A percentile compares a stretch with the other conserved stretches of the same genome.
Conservation (phyloP, 37 sponge, comb jelly and placozoan species). For the Geodia barretti region DNA sequence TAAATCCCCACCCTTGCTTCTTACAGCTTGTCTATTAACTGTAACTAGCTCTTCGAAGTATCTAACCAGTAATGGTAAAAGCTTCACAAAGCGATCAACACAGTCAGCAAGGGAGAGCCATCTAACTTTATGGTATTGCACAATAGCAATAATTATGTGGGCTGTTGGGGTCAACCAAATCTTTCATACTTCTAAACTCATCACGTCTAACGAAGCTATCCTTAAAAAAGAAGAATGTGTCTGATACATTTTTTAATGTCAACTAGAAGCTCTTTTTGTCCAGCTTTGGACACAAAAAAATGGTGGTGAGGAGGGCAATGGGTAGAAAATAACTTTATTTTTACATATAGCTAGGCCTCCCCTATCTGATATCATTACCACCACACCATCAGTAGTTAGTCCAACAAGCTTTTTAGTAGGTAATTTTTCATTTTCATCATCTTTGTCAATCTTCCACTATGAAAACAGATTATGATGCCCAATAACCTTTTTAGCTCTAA, state of each 20-base stretch:
- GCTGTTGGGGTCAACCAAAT: constrained; percentile 6
- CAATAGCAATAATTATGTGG: not conserved
- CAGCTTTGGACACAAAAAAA: constrained; percentile 12
- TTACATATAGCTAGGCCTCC: too few species aligned
- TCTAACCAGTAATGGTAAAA: constrained; percentile 1
- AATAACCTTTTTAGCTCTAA: too few species aligned
- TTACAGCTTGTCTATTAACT: constrained; percentile 7
- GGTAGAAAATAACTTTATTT: constrained; percentile 29
- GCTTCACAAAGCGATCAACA: not conserved
- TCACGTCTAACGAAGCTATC: constrained; percentile 11
- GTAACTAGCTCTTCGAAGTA: constrained; percentile 35
- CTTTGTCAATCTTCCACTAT: too few species aligned
- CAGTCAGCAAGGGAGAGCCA: constrained; percentile 4
- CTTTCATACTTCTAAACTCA: constrained; percentile 11
- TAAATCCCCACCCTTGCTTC: constrained; percentile 12
- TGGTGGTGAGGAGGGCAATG: constrained; percentile 6
- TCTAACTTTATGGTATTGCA: constrained; percentile 14
- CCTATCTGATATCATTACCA: too few species aligned
- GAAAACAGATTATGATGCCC: too few species aligned
- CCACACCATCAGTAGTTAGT: too few species aligned
- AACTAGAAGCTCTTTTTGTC: constrained; percentile 7
- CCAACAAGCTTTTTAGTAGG: too few species aligned
- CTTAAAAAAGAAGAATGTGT: constrained; percentile 12
- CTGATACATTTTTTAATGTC: constrained; percentile 7
- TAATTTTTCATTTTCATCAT: too few species aligned